A percentile compares a stretch with the other conserved stretches of the same genome.
Evolutionary conservation across 2,888 invertebrate genomes (phyloP).

Genomic region (Teinopalpus imperialis): DNA sequence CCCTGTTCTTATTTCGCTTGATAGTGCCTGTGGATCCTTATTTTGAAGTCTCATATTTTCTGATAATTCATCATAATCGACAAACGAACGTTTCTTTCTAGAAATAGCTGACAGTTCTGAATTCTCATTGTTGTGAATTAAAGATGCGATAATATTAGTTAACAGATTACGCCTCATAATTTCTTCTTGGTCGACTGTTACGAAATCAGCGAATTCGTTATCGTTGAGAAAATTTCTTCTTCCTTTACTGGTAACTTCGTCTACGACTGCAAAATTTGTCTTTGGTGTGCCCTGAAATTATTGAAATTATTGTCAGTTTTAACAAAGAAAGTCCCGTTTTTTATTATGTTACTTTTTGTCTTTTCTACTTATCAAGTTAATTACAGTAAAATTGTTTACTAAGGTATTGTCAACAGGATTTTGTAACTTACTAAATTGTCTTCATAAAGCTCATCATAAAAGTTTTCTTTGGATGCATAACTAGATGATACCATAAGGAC

Average conservation of each 20-base stretch:
- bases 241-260: conserved; percentile 5
- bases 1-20: conserved; percentile 4
- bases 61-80: neutral
- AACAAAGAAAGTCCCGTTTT: too few species aligned
- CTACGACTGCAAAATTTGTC: neutral
- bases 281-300: conserved; percentile 7
- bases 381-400: too few species aligned
- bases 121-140: neutral
- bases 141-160: neutral
- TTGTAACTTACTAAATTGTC: conserved; percentile 3
- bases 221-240: neutral
- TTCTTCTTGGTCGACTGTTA: neutral
- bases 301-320: neutral
- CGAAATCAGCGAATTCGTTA: neutral
- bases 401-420: too few species aligned
- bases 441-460: neutral
- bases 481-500: neutral
- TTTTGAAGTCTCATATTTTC: conserved; percentile 6
- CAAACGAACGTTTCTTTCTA: conserved; percentile 4
- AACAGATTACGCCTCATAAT: neutral
- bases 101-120: neutral
- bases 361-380: too few species aligned
- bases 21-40: conserved; percentile 2
- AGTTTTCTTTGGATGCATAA: neutral
- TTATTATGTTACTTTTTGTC: too few species aligned